These are phyloP conservation scores for Candidula unifasciata DNA, from an alignment of 2,888 invertebrate genomes.

Conservation along the genomic window DNA sequence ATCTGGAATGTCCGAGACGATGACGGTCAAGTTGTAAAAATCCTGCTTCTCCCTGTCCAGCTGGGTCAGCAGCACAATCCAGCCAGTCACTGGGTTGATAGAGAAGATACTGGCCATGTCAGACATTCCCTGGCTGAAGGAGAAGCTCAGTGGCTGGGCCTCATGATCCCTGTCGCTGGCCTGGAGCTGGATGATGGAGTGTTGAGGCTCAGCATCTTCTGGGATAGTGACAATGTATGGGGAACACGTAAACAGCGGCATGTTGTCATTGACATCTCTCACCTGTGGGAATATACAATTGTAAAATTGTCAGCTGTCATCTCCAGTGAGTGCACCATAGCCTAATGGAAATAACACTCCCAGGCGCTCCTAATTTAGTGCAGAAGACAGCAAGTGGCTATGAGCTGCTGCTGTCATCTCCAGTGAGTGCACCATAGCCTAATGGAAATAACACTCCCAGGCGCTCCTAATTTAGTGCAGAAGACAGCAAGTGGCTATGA, in stretches of 20 bases:
- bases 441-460: no score
- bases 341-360: no score
- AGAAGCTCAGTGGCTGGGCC: constrained; percentile 87
- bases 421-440: no score
- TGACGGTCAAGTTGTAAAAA: constrained; percentile 86
- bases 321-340: no score
- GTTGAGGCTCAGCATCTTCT: constrained; percentile 82
- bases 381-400: no score
- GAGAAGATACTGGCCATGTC: constrained; percentile 84
- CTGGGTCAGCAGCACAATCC: constrained; percentile 87
- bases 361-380: no score
- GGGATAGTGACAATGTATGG: constrained; percentile 88
- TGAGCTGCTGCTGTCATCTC: no score
- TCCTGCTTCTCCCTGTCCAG: constrained; percentile 90
- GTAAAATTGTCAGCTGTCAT: no score
- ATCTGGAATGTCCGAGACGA: constrained; percentile 80
- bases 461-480: no score
- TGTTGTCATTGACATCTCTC: constrained; percentile 93
- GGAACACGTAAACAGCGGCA: constrained; percentile 90
- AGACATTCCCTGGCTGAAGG: constrained; percentile 82
- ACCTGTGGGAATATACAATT: constrained; percentile 78
- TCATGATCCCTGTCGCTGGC: constrained; percentile 83
- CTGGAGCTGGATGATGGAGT: constrained; percentile 77
- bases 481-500: no score
- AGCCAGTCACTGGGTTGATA: constrained; percentile 91